Evolutionary conservation across 1,140 invertebrate species (phyloP), one percentile per base, ranked within the genome.

Genomic region (Drosophila bipectinata): DNA sequence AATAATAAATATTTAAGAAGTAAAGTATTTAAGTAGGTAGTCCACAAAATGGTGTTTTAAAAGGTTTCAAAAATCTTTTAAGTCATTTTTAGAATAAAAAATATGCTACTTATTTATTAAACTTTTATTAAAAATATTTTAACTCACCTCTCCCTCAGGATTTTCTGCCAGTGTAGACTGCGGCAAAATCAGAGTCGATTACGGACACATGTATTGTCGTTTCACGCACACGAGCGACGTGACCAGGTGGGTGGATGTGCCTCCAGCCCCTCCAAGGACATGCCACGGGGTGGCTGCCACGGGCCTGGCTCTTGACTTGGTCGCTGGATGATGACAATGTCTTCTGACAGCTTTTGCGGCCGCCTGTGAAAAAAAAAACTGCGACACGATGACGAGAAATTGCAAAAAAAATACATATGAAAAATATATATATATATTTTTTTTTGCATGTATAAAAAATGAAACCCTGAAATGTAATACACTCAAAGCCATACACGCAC

Each of bases 301-400:
- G 14, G 39, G 4, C 26, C 21, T 37, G 54, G 61, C 30, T 54
- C 44, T 53, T 49, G 63, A 63, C 74, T 74, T 60, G 61, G 64
- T 53, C 73, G 57, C 78, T 59, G 63, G 75, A 88, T 88, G 83
- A 88, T 88, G 83, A 88, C 83, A 88, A 88, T 87, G 76, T 88
- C 75, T 72, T 79, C 67, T 79, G 83, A 87, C 83, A 87, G 83
- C 79, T 82, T 74, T 79, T 75, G 77, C 68, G 73, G 72, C 59
- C 52, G 59, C 72, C 83, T 77, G 84, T 88, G 83, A 37, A 34
- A 88, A 88, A 88, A 88, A 12, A 34, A 34, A 37, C 39, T 82
- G 83, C 74, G 76, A 77, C 63, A 79, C 83, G 79, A 88, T 88
- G 83, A 88, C 82, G 68, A 83, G 72, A 79, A 78, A 87, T 88